Evolutionary conservation across 2,888 invertebrate species (phyloP).

Genomic region (Platyscelio sp.): DNA sequence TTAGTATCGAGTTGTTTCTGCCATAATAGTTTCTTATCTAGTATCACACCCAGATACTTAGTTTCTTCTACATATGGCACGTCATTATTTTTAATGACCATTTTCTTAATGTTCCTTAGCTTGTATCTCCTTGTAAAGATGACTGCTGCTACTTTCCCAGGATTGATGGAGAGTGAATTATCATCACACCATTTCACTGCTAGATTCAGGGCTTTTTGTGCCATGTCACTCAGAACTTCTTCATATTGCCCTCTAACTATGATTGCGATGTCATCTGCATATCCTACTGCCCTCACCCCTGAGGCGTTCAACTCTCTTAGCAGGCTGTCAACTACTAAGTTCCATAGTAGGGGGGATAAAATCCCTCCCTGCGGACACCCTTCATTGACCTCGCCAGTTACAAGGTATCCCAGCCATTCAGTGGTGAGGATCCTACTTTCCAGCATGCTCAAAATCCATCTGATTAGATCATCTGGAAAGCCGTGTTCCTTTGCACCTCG

Average conservation of each 20-base stretch:
- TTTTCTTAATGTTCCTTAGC: not conserved
- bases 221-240: not conserved
- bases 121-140: slow-evolving; percentile 39
- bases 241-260: slow-evolving; percentile 5
- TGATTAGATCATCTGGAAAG: not conserved
- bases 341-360: slow-evolving; percentile 21
- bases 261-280: slow-evolving; percentile 33
- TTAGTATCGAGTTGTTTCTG: not conserved
- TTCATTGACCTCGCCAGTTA: not conserved
- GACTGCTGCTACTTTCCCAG: not conserved
- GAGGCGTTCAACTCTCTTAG: not conserved
- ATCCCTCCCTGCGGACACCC: slow-evolving; percentile 21
- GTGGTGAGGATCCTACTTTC: not conserved
- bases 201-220: not conserved
- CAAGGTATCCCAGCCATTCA: not conserved
- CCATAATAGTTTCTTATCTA: slow-evolving; percentile 4
- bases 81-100: not conserved
- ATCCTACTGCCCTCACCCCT: not conserved
- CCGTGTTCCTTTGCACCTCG: not conserved
- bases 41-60: slow-evolving; percentile 1
- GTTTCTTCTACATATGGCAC: not conserved
- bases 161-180: not conserved
- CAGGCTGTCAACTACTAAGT: slow-evolving; percentile 18
- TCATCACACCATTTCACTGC: slow-evolving; percentile 1
- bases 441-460: slow-evolving; percentile 16